These are phyloP conservation scores for Brenthis ino DNA, from an alignment of 2,888 invertebrate genomes.

Conservation along the genomic window DNA sequence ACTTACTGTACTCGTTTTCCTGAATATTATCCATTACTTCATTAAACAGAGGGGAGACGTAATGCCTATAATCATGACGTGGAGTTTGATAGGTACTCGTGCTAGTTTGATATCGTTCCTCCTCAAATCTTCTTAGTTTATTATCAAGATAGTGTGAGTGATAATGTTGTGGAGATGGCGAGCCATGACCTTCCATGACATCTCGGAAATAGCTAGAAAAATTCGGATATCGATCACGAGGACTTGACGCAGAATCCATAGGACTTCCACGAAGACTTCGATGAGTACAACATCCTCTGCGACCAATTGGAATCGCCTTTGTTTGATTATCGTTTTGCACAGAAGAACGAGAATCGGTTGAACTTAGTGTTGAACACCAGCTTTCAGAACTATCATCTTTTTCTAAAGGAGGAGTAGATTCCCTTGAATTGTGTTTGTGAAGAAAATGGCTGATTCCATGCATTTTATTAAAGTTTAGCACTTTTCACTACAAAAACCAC, in stretches of 20 bases:
- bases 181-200: conserved; percentile 58
- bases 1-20: conserved; percentile 76
- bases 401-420: conserved; percentile 60
- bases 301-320: conserved; percentile 60
- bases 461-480: conserved; percentile 31
- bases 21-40: conserved; percentile 78
- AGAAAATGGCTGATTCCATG: conserved; percentile 65
- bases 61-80: conserved; percentile 72
- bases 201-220: conserved; percentile 76
- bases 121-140: conserved; percentile 58
- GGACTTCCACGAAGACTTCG: conserved; percentile 62
- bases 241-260: conserved; percentile 68
- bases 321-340: conserved; percentile 49
- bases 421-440: conserved; percentile 63
- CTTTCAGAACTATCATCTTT: conserved; percentile 74
- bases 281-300: conserved; percentile 55
- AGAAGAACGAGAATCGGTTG: conserved; percentile 52
- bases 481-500: neutral
- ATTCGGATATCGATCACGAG: conserved; percentile 70
- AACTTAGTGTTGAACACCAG: conserved; percentile 67
- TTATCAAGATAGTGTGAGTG: conserved; percentile 54
- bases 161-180: conserved; percentile 50
- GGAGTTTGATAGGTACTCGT: conserved; percentile 60
- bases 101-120: conserved; percentile 60
- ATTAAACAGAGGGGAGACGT: conserved; percentile 68